Evolutionary conservation across 2,797 vertebrate genomes (phyloP).

Genomic region (Falco cherrug): DNA sequence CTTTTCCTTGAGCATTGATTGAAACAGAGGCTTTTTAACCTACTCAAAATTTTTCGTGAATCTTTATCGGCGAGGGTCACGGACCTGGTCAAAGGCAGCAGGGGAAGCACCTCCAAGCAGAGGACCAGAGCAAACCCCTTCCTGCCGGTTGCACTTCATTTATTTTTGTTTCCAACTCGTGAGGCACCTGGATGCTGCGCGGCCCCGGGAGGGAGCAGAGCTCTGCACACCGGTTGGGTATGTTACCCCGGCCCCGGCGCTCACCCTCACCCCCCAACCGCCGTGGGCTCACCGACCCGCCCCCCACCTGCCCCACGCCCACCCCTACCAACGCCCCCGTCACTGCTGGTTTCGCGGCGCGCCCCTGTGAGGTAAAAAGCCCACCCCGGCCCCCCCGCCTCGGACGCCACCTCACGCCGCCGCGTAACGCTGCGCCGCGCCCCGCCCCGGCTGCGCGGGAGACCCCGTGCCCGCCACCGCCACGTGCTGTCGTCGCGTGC

Average conservation of each 20-base stretch:
- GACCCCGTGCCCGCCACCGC: neutral
- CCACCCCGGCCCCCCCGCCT: too few species aligned
- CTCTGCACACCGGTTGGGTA: neutral
- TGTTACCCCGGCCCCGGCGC: neutral
- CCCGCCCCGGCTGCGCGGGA: neutral
- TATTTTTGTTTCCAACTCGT: neutral
- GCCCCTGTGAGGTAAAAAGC: neutral
- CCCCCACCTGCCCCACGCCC: neutral
- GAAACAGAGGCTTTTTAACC: constrained; percentile 37
- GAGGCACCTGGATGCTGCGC: neutral
- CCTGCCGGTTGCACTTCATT: neutral
- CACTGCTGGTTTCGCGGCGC: neutral
- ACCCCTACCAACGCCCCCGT: too few species aligned
- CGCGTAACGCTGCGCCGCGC: neutral
- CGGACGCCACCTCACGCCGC: neutral
- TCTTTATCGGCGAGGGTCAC: neutral
- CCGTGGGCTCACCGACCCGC: too few species aligned
- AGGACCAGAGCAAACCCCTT: neutral
- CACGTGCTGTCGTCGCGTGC: constrained; percentile 30
- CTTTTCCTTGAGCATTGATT: constrained; percentile 3
- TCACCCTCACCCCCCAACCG: neutral
- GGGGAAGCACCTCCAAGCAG: neutral
- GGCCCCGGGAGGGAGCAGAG: neutral
- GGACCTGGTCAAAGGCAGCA: neutral
- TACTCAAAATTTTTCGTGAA: neutral